Evolutionary conservation across 2,888 invertebrate species (phyloP), one percentile per base, ranked within the genome.

Genomic region (Habroteleia sp.): DNA sequence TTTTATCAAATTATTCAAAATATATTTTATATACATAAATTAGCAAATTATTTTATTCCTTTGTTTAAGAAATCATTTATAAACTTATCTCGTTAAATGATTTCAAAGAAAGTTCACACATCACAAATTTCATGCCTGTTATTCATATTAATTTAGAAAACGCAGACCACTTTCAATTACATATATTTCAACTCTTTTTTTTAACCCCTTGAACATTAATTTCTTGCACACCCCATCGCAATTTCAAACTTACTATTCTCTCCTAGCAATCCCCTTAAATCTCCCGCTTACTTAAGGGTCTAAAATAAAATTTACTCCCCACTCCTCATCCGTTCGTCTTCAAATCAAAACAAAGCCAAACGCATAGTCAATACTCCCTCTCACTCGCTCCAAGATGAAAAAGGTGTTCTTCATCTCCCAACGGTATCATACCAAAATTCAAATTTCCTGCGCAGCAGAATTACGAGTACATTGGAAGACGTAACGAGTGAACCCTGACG

Each of bases 381-480:
- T 25, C 20, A 14, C 39, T 50, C 14, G 29, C 7, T 8, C 1
- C 8, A 14, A 48, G 41, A 39, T 13, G 54, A 46, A 66, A 56
- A 54, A 56, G 54, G 66, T 65, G 52, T 44, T 41, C 37, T 23
- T 52, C 68, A 58, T 50, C 35, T 60, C 69, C 69, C 69, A 52
- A 13, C 8, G 60, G 60, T 52, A 69, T 60, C 50, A 50, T 42
- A 29, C 16, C 25, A 10, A 68, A 68, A 56, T 63, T 62, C 60
- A 68, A 74, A 74, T 68, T 65, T 52, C 44, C 44, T 52, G 58
- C 48, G 7, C 46, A 31, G 14, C 44, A 68, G 58, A 73, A 60
- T 73, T 50, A 66, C 52, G 46, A 50, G 75, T 74, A 78, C 78
- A 76, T 82, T 76, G 78, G 77, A 77, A 77, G 74, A 79, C 56